phyloP scores from a whole-genome alignment of 2,888 invertebrate genomes.

The Timema cristinae region DNA sequence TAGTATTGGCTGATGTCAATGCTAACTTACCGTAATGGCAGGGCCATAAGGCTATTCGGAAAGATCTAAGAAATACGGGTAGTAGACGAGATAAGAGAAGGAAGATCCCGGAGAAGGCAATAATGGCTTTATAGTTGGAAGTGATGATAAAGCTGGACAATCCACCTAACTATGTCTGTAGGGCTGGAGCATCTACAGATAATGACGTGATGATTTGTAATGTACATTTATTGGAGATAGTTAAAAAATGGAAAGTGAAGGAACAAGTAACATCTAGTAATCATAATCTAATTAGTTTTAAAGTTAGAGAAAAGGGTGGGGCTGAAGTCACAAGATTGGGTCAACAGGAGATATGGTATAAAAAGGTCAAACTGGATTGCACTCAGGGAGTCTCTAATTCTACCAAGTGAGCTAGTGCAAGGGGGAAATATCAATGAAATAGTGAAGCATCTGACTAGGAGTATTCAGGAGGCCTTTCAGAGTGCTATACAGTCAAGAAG shows the following conservation, averaged over 20 bases:
- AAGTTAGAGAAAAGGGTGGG: background rate
- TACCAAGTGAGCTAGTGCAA: background rate
- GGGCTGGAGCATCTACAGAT: background rate
- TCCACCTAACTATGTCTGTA: background rate
- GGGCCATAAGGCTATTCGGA: too few relatives aligned
- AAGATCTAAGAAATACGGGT: too few relatives aligned
- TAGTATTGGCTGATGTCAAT: conserved; percentile 14
- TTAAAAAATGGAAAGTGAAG: background rate
- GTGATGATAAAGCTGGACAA: background rate
- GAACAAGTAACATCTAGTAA: background rate
- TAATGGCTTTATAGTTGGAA: background rate
- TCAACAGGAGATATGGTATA: background rate
- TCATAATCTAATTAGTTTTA: background rate
- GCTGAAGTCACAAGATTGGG: too few relatives aligned
- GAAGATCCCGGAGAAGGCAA: background rate
- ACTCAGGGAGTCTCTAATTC: background rate
- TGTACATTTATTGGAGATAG: background rate
- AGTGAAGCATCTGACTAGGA: background rate
- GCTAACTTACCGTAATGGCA: background rate
- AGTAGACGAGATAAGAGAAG: background rate
- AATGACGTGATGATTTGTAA: background rate
- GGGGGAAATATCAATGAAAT: background rate
- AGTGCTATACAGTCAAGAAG: background rate
- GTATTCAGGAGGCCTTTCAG: background rate
- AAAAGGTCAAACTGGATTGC: background rate